These are phyloP conservation scores for Pachypsylla venusta DNA, from an alignment of 1,140 invertebrate genomes.

Conservation along the genomic window DNA sequence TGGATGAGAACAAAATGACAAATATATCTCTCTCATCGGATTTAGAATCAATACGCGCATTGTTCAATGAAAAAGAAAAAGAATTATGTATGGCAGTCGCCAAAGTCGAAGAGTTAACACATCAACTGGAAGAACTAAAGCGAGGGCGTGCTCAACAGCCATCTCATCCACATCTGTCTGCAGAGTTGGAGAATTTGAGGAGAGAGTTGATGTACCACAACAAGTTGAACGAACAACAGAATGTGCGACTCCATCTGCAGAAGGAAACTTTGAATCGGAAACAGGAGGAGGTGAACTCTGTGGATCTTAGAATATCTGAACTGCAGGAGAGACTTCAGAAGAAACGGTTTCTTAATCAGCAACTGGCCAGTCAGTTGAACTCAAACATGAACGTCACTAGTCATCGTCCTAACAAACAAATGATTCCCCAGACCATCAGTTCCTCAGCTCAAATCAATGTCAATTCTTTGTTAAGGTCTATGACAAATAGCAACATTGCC, in stretches of 20 bases:
- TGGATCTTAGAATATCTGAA: conserved; percentile 85
- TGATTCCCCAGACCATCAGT: neutral
- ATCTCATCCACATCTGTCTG: conserved; percentile 42
- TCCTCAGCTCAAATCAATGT: neutral
- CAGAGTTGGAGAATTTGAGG: conserved; percentile 79
- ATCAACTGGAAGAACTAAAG: conserved; percentile 78
- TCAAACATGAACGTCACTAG: conserved; percentile 28
- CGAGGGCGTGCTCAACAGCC: conserved; percentile 37
- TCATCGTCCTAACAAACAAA: neutral
- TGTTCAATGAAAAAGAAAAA: conserved; percentile 96
- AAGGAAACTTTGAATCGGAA: conserved; percentile 66
- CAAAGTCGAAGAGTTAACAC: conserved; percentile 86
- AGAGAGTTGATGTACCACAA: conserved; percentile 88
- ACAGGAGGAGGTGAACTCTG: conserved; percentile 76
- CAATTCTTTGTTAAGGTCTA: conserved; percentile 25
- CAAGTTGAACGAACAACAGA: conserved; percentile 89
- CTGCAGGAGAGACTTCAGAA: conserved; percentile 76
- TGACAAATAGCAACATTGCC: conserved; percentile 53
- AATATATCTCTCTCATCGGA: conserved; percentile 85
- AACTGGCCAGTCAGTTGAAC: conserved; percentile 58
- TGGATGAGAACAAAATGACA: conserved; percentile 75
- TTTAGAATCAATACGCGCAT: conserved; percentile 81
- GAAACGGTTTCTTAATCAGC: conserved; percentile 71
- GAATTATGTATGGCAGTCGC: conserved; percentile 85
- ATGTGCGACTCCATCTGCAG: conserved; percentile 68